Evolutionary conservation across 2,113 vertebrate species (phyloP).

Genomic region (Oenanthe oenanthe): DNA sequence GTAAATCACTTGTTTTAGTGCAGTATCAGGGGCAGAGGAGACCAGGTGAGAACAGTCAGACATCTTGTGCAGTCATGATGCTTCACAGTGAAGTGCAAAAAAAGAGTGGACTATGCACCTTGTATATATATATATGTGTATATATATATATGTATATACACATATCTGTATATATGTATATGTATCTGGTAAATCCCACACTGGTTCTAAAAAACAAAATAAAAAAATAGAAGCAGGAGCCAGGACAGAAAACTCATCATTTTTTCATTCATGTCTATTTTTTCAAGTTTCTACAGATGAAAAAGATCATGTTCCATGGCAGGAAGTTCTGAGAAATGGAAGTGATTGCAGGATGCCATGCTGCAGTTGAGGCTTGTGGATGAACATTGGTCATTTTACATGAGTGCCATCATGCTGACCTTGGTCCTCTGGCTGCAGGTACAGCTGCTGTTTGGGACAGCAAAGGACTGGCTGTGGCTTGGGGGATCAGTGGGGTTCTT

Average conservation of each 20-base stretch:
- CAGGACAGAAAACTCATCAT: neutral
- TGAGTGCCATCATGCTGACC: neutral
- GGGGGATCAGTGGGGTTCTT: neutral
- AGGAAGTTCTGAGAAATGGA: neutral
- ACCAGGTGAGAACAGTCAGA: neutral
- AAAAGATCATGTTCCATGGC: accelerated
- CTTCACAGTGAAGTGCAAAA: neutral
- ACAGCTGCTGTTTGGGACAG: neutral
- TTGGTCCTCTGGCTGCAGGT: neutral
- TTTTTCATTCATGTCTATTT: neutral
- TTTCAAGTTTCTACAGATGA: neutral
- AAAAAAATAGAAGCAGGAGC: neutral
- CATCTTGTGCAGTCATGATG: neutral
- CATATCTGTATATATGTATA: too few species aligned
- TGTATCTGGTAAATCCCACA: neutral
- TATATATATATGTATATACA: too few species aligned
- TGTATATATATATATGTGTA: too few species aligned
- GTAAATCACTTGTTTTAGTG: neutral
- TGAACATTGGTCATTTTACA: neutral
- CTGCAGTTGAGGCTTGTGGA: neutral
- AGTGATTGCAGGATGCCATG: neutral
- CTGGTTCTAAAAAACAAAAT: neutral
- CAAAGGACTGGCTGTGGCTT: neutral
- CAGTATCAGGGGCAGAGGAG: neutral
- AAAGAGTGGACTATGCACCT: neutral